Evolutionary conservation across 2,113 vertebrate genomes (phyloP).

Genomic region (Bettongia penicillata): DNA sequence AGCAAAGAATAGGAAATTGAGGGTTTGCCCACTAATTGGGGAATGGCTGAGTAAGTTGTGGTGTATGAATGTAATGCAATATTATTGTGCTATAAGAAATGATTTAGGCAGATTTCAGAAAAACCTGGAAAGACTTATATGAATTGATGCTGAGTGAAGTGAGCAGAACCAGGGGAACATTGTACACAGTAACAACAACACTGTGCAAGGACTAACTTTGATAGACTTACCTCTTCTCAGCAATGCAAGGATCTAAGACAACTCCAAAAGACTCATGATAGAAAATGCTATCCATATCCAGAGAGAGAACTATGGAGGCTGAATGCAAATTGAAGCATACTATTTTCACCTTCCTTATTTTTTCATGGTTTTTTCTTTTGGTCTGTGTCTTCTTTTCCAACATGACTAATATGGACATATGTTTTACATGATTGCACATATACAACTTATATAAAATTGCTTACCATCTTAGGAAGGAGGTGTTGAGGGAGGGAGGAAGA

Average conservation of each 20-base stretch:
- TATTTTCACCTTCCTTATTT: neutral
- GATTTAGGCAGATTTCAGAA: neutral
- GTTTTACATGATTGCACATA: neutral
- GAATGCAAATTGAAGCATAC: neutral
- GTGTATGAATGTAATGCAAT: neutral
- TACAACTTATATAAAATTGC: neutral
- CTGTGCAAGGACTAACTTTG: too few relatives aligned
- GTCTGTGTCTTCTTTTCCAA: neutral
- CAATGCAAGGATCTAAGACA: neutral
- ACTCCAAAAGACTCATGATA: neutral
- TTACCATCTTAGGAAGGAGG: neutral
- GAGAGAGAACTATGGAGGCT: neutral
- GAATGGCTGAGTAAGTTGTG: neutral
- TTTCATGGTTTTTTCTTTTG: neutral
- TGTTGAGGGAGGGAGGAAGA: neutral
- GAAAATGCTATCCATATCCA: neutral
- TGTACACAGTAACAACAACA: too few relatives aligned
- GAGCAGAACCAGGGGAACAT: too few relatives aligned
- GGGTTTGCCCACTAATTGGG: neutral
- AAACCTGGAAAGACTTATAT: neutral
- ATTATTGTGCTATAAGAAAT: neutral
- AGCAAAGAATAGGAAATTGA: neutral
- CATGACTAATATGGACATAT: neutral
- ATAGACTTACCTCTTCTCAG: neutral
- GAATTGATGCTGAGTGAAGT: neutral